Evolutionary conservation across 2,888 invertebrate species (phyloP), one percentile per base, ranked within the genome.

Genomic region (Branchellion lobata): DNA sequence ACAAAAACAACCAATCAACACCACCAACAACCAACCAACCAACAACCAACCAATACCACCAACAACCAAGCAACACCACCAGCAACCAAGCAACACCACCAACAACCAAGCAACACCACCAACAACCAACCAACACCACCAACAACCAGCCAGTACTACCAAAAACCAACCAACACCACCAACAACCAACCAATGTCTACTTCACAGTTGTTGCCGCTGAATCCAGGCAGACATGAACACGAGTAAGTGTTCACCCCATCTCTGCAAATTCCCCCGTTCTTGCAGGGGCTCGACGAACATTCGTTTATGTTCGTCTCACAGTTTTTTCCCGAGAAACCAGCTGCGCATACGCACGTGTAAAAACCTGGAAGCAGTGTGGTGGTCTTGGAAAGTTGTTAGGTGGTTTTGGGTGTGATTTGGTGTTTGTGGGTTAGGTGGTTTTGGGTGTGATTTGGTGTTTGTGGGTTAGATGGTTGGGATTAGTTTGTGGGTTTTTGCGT

Each of bases 161-260:
- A 29, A 34, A 73, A 36, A 36, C 29, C 18, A 47, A 47, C 18
- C 11, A 47, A 47, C 18, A 47, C 40, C 40, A 40, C 40, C 40
- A 40, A 5, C 24, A 8, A 57, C 61, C 21, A 8, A 57, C 61
- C 21, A 34, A 93, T 92, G 86, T 96, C 95, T 71, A 94, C 65
- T 8, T 80, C 77, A 85, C 95, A 96, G 86, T 95, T 94, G 79
- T 92, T 91, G 0, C 83, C 82, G 8, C 80, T 79, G 69, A 73
- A 84, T 3, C 83, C 83, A 31, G 79, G 61, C 0, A 47, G 21
- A 76, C 77, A 84, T 34, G 40, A n/a, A 68, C 84, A 84, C 1
- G 75, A 77, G 75, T 79, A 84, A 36, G 71, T 31, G 29, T 82
- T 82, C 18, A 82, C 21, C 1, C 74, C 80, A 61, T 84, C 81